A percentile compares a stretch with the other conserved stretches of the same genome.
Evolutionary conservation across 2,888 invertebrate genomes (phyloP).

Genomic region (Ochropleura leucogaster): DNA sequence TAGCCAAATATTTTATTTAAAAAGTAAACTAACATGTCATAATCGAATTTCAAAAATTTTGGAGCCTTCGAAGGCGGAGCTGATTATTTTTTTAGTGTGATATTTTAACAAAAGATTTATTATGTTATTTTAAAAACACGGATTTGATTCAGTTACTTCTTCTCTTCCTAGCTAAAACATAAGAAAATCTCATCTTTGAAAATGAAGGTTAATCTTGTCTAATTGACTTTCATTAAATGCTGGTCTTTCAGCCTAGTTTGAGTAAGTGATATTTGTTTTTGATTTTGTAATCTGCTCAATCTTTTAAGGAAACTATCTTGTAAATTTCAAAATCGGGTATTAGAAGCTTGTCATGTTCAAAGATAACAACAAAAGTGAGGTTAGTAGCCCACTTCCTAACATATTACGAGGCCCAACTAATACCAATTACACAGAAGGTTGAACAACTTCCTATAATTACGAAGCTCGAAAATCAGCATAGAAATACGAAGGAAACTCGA

Average conservation of each 20-base stretch:
- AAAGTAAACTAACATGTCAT: background rate
- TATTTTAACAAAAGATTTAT: background rate
- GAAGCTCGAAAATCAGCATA: slow-evolving; percentile 41
- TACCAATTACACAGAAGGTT: slow-evolving; percentile 36
- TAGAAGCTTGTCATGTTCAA: background rate
- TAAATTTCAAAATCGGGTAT: too few species aligned
- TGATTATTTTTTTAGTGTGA: background rate
- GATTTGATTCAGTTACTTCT: too few species aligned
- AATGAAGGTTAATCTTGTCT: too few species aligned
- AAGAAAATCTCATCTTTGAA: too few species aligned
- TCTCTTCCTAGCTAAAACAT: too few species aligned
- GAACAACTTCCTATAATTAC: slow-evolving; percentile 49
- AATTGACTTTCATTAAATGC: too few species aligned
- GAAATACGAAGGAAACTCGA: slow-evolving; percentile 35
- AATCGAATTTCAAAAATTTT: background rate
- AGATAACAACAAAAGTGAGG: background rate
- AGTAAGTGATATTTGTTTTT: too few species aligned
- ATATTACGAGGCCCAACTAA: slow-evolving; percentile 29
- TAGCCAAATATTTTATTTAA: slow-evolving; percentile 8
- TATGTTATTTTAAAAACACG: too few species aligned
- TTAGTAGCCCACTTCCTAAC: background rate
- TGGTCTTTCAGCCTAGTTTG: too few species aligned
- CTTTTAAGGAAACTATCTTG: too few species aligned
- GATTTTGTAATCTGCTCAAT: too few species aligned
- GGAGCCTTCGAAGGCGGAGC: background rate